Percentiles rank a stretch among this genome's conserved stretches.
These are phyloP conservation scores for Drosophila picticornis DNA, from an alignment of 2,888 invertebrate species.

Conservation along the genomic window DNA sequence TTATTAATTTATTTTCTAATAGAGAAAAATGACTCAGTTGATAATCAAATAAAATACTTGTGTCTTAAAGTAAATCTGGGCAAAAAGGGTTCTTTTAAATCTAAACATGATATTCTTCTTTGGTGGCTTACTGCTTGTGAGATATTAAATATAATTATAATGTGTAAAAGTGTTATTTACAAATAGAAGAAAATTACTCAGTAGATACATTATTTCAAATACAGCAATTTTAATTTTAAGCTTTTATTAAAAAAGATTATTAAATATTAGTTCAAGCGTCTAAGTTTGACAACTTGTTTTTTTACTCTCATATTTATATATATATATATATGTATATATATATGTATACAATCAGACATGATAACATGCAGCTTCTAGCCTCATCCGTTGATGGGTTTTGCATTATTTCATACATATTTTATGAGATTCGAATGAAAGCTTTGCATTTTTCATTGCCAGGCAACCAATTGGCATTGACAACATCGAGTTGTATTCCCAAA, in stretches of 20 bases:
- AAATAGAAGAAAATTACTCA: neutral
- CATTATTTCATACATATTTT: slow-evolving; percentile 70
- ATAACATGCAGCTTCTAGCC: slow-evolving; percentile 28
- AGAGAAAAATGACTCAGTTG: neutral
- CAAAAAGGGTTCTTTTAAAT: neutral
- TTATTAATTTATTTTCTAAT: neutral
- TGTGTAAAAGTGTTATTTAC: neutral
- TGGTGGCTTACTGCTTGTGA: neutral
- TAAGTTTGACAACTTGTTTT: neutral
- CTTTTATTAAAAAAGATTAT: neutral
- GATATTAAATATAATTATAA: neutral
- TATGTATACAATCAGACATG: neutral
- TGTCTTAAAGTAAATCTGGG: neutral
- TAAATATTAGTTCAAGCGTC: neutral
- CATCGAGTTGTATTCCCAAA: slow-evolving; percentile 48
- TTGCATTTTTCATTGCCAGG: slow-evolving; percentile 68
- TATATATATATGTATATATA: neutral
- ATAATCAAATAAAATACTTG: neutral
- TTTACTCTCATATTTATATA: neutral
- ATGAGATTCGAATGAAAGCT: slow-evolving; percentile 55
- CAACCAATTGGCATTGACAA: slow-evolving; percentile 63
- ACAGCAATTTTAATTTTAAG: fast-evolving
- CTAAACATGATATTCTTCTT: neutral
- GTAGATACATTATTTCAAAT: neutral
- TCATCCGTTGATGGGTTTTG: slow-evolving; percentile 48